Base-by-base conservation (phyloP, 2,888 invertebrate species). In the Xestobium rufovillosum region DNA sequence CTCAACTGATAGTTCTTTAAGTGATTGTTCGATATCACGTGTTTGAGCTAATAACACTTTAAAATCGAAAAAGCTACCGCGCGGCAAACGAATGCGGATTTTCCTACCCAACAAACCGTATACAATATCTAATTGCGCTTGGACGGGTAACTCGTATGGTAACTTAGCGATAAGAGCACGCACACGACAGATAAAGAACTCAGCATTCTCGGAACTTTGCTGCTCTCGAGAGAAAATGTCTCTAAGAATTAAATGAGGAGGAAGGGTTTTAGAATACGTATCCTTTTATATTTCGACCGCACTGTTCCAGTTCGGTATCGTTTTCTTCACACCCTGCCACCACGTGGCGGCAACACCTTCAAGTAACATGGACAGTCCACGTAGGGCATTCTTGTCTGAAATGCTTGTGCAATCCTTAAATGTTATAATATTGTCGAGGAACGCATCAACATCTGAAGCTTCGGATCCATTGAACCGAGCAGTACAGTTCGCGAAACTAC, bases 331-430 rank as follows among this genome's bases (percentile, higher is more conserved):
- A 4, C 33, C 33, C 23, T 33, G 33, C 33, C 33, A 25, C 33
- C 25, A 33, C 16, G 33, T 25, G 26, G 33, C 33, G 14, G 33
- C 33, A n/a, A 33, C 26, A 14, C 25, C 33, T 33, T 25, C 33
- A 6, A 33, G 33, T 14, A 33, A 19, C 25, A 33, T 33, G n/a
- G 33, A 25, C n/a, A 33, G 23, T 19, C 25, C 33, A 2, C 25
- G 25, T 19, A 33, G 26, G 14, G 33, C 25, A 33, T 25, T 33
- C 11, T 33, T 14, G 26, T 33, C 33, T 12, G 33, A 33, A 2
- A 33, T 26, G 26, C 26, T 23, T 33, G 33, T 25, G 23, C 33
- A 33, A n/a, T 33, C 33, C 26, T 33, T 11, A 25, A 25, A 25
- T 12, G 4, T 33, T 25, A 13, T 2, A 25, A 33, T 13, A 33